Base-by-base conservation (phyloP, 2,113 vertebrate species). In the Calidris pugnax region DNA sequence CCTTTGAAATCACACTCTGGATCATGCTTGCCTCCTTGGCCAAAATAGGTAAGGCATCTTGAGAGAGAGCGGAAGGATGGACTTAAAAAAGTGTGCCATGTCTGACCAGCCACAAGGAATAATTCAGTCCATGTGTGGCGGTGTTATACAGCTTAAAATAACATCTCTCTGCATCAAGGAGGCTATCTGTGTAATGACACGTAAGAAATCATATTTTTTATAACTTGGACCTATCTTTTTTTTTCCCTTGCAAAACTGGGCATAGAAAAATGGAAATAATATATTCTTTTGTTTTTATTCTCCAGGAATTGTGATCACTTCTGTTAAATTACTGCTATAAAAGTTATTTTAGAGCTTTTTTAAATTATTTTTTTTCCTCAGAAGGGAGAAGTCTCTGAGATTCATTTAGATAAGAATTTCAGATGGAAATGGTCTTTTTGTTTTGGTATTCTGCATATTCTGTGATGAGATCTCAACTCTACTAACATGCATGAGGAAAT, bases 11-110 rank as follows among this genome's bases (percentile, higher is more conserved):
- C 32, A 98, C 98, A 0, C 95, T 99, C 88, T 99, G 98, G 98
- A 99, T 99, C 95, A 98, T 99, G 98, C 93, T 99, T 89, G 98
- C 98, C 2, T 99, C 98, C 30, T 91, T 99, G 94, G 99, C 98
- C 86, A 99, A 99, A 87, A 98, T 99, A 95, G 98, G 98, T 99
- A 81, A 97, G 98, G 45, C 20, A 7, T 35, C 28, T 33, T 32
- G 51, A 43, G 89, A 56, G 32, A 77, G 5, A 33, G 67, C 56
- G 63, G 76, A 27, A 22, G 43, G 67, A 21, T 0, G 2, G 24
- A 13, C 51, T 76, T 57, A 2, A 3, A 28, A 55, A 45, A 59
- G 13, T 39, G 5, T n/a, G 3, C 24, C 24, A 6, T 3, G 8
- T 16, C 51, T 55, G 27, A 18, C 4, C 43, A 57, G 64, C 43